Percentiles rank a stretch among this genome's conserved stretches.
Evolutionary conservation across 2,113 vertebrate genomes (phyloP).

Genomic region (Thryonomys swinderianus): DNA sequence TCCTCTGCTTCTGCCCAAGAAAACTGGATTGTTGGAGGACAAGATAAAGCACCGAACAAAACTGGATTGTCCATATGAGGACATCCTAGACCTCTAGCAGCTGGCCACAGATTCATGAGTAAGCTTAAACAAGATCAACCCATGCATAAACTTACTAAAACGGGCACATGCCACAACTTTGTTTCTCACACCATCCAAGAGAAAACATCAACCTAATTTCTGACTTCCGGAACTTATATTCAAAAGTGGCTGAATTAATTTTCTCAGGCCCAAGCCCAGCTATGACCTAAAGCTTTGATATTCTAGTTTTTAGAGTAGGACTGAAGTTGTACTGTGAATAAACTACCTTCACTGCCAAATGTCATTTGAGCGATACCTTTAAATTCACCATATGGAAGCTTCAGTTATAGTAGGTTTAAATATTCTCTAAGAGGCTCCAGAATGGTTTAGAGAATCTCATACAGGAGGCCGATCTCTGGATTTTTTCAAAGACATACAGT

Average conservation of each 20-base stretch:
- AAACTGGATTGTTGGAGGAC: not conserved
- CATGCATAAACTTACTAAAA: not conserved
- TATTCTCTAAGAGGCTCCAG: not conserved
- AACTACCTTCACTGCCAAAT: not conserved
- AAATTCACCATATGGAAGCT: not conserved
- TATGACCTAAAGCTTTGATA: not conserved
- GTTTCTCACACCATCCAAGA: not conserved
- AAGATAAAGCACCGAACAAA: not conserved
- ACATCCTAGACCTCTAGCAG: not conserved
- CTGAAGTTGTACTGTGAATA: not conserved
- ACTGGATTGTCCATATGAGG: not conserved
- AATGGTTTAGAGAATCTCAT: not conserved
- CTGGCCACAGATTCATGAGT: not conserved
- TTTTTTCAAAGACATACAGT: not conserved
- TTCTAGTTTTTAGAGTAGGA: not conserved
- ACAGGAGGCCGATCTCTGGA: not conserved
- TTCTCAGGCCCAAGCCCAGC: not conserved
- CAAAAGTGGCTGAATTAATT: not conserved
- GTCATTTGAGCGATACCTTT: not conserved
- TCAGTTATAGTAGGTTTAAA: not conserved
- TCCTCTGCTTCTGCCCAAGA: not conserved
- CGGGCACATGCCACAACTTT: not conserved
- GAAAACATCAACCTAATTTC: not conserved
- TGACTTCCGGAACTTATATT: constrained; percentile 4
- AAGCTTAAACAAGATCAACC: not conserved